Evolutionary conservation across 1,140 invertebrate species (phyloP).

Genomic region (Triops longicaudatus): DNA sequence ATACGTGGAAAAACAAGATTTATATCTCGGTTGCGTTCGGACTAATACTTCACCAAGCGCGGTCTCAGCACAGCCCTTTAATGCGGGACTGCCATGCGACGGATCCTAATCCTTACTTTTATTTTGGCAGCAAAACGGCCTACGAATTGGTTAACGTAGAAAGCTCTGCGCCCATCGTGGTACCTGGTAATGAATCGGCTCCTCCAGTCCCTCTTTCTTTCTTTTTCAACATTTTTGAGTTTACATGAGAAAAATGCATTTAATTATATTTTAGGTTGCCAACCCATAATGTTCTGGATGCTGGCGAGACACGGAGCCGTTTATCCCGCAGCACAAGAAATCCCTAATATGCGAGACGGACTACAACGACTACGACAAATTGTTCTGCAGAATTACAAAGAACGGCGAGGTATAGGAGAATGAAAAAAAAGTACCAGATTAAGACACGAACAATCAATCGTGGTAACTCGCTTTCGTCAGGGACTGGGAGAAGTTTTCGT

Average conservation of each 20-base stretch:
- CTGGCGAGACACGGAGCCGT: slow-evolving; percentile 53
- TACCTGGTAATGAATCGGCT: neutral
- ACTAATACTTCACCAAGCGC: neutral
- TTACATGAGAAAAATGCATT: neutral
- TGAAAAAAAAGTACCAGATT: slow-evolving; percentile 28
- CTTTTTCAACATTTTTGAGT: neutral
- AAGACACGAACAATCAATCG: slow-evolving; percentile 16
- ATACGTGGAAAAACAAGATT: neutral
- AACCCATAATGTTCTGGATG: slow-evolving; percentile 53
- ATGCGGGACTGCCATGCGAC: slow-evolving; percentile 48
- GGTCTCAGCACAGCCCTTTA: neutral
- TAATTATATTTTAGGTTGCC: slow-evolving; percentile 43
- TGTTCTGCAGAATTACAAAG: slow-evolving; percentile 50
- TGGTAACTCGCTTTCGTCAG: neutral
- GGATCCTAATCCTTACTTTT: slow-evolving; percentile 49
- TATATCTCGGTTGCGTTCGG: neutral
- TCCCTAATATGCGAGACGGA: slow-evolving; percentile 42
- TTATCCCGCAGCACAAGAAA: slow-evolving; percentile 46
- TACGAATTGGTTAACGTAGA: slow-evolving; percentile 50
- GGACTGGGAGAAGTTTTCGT: neutral
- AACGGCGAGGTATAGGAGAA: slow-evolving; percentile 32
- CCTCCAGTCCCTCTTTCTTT: neutral
- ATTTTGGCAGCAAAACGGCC: slow-evolving; percentile 55
- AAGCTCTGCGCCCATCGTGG: slow-evolving; percentile 24
- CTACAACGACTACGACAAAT: slow-evolving; percentile 46